These are phyloP conservation scores for Ennomos erosarius DNA, from an alignment of 2,888 invertebrate genomes.

Conservation along the genomic window DNA sequence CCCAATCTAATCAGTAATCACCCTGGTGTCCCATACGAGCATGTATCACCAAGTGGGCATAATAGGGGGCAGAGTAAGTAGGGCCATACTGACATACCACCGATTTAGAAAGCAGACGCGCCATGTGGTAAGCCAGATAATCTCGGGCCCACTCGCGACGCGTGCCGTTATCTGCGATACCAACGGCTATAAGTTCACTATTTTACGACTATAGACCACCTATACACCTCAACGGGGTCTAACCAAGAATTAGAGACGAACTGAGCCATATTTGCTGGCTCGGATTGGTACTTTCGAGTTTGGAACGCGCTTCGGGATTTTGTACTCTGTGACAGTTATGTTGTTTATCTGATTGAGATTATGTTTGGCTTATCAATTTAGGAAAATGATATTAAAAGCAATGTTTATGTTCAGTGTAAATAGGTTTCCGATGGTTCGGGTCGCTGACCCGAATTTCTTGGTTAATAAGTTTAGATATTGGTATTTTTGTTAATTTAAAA, in stretches of 20 bases:
- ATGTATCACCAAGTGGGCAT: not conserved
- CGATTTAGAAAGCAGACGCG: slow-evolving; percentile 23
- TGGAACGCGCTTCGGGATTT: not conserved
- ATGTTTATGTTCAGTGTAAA: slow-evolving; percentile 26
- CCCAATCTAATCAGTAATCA: too few relatives aligned
- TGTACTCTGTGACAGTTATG: slow-evolving; percentile 23
- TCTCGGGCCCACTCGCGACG: slow-evolving; percentile 10
- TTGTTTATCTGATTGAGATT: slow-evolving; percentile 24
- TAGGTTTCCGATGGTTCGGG: slow-evolving; percentile 12
- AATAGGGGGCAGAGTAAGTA: not conserved
- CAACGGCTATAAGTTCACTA: slow-evolving; percentile 38
- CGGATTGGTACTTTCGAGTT: not conserved
- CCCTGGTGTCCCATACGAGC: too few relatives aligned
- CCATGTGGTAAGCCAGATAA: slow-evolving; percentile 17
- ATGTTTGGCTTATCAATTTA: slow-evolving; percentile 26
- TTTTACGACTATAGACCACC: slow-evolving; percentile 36
- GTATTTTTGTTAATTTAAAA: not conserved
- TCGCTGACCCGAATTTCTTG: slow-evolving; percentile 12
- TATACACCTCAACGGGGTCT: slow-evolving; percentile 14
- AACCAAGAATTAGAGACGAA: slow-evolving; percentile 18
- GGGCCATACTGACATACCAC: slow-evolving; percentile 4
- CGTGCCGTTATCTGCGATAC: slow-evolving; percentile 41
- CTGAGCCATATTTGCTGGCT: slow-evolving; percentile 1
- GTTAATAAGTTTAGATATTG: slow-evolving; percentile 13
- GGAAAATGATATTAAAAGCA: slow-evolving; percentile 27